Conservation (phyloP, 2,888 invertebrate species). For the Papilio protenor region DNA sequence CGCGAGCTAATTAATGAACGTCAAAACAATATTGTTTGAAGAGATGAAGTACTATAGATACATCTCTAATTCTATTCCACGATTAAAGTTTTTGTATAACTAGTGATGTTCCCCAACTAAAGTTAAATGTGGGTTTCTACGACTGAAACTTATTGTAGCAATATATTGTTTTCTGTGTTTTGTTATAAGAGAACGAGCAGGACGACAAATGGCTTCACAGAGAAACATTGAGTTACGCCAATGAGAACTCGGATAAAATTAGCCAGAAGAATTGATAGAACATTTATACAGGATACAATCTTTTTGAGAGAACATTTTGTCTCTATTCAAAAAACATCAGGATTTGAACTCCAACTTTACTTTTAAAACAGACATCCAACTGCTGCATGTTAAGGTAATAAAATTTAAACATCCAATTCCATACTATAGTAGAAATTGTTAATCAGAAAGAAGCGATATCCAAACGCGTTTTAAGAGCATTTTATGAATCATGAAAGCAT, state of each 20-base stretch:
- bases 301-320: background rate
- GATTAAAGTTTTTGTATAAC: background rate
- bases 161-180: background rate
- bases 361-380: background rate
- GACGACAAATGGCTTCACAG: background rate
- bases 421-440: slow-evolving; percentile 1
- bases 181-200: background rate
- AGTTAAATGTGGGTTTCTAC: background rate
- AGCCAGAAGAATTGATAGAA: background rate
- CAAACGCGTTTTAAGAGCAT: background rate
- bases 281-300: too few species aligned
- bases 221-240: background rate
- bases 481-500: slow-evolving; percentile 37
- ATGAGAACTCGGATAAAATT: background rate
- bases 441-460: background rate
- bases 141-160: background rate
- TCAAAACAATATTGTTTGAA: slow-evolving; percentile 24
- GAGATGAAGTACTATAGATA: background rate
- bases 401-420: background rate
- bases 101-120: background rate
- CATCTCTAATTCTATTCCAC: background rate
- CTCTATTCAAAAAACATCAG: background rate
- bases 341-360: background rate
- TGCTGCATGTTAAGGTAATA: background rate
- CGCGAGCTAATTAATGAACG: slow-evolving; percentile 3